Conservation (phyloP, 2,113 vertebrate genomes). For the Calidris pugnax region DNA sequence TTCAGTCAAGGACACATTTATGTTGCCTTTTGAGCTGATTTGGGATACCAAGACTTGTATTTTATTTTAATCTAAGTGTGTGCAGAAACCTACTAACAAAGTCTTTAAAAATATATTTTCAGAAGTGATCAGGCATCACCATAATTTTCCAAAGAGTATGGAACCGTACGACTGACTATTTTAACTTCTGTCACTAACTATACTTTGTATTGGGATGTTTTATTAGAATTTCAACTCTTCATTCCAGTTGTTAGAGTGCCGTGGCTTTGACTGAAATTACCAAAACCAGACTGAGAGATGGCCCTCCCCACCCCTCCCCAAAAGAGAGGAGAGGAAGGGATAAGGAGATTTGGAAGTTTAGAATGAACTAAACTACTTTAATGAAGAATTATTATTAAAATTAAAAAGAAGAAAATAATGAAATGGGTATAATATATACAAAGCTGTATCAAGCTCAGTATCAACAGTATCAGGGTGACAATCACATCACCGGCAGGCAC, state of each 20-base stretch:
- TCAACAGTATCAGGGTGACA: too few species aligned
- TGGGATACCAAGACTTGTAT: not conserved
- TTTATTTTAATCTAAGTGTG: not conserved
- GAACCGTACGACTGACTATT: not conserved
- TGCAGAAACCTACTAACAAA: not conserved
- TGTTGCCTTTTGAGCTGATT: not conserved
- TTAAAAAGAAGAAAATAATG: too few species aligned
- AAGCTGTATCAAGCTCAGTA: too few species aligned
- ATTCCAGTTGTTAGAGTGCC: not conserved
- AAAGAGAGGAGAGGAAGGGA: too few species aligned
- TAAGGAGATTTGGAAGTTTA: too few species aligned
- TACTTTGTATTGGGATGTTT: not conserved
- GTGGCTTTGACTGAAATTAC: too few species aligned
- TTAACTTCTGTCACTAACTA: not conserved
- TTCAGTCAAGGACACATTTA: not conserved
- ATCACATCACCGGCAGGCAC: too few species aligned
- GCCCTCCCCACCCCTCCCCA: too few species aligned
- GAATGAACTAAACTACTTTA: too few species aligned
- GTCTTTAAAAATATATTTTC: not conserved
- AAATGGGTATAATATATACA: too few species aligned
- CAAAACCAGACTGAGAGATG: too few species aligned
- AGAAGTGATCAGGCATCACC: not conserved
- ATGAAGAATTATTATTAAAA: too few species aligned
- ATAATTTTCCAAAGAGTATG: not conserved
- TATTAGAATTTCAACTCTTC: not conserved